phyloP scores from a whole-genome alignment of 2,888 invertebrate genomes.

The Villa cingulata region DNA sequence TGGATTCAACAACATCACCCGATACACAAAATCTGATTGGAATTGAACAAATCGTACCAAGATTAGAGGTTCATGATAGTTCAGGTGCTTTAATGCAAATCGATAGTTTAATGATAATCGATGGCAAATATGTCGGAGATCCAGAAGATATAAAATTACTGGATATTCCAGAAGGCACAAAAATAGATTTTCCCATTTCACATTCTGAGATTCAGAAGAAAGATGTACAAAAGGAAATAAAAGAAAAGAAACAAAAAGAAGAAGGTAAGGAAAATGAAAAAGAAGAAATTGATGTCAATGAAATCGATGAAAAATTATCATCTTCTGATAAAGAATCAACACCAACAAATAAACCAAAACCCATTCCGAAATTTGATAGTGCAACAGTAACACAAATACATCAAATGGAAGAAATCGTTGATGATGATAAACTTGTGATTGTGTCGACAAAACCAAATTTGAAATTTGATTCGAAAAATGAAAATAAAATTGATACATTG shows the following conservation, averaged over 20 bases:
- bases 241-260: not conserved
- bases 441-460: conserved; percentile 23
- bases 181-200: conserved; percentile 16
- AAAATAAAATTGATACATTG: conserved; percentile 35
- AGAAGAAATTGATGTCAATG: too few relatives aligned
- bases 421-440: too few relatives aligned
- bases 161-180: conserved; percentile 32
- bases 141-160: conserved; percentile 34
- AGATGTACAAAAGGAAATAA: not conserved
- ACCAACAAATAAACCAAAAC: not conserved
- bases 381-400: not conserved
- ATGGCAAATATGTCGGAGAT: conserved; percentile 36
- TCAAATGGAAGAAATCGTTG: too few relatives aligned
- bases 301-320: too few relatives aligned
- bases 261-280: too few relatives aligned
- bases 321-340: not conserved
- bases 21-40: conserved; percentile 28
- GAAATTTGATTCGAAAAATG: conserved; percentile 33
- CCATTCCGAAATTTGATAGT: not conserved
- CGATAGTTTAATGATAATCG: conserved; percentile 44
- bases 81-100: conserved; percentile 52
- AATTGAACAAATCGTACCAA: conserved; percentile 39
- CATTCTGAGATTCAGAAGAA: conserved; percentile 12
- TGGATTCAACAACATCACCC: conserved; percentile 36
- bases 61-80: conserved; percentile 59